Evolutionary conservation across 2,113 vertebrate genomes (phyloP), one percentile per base, ranked within the genome.

Genomic region (Lynx canadensis): DNA sequence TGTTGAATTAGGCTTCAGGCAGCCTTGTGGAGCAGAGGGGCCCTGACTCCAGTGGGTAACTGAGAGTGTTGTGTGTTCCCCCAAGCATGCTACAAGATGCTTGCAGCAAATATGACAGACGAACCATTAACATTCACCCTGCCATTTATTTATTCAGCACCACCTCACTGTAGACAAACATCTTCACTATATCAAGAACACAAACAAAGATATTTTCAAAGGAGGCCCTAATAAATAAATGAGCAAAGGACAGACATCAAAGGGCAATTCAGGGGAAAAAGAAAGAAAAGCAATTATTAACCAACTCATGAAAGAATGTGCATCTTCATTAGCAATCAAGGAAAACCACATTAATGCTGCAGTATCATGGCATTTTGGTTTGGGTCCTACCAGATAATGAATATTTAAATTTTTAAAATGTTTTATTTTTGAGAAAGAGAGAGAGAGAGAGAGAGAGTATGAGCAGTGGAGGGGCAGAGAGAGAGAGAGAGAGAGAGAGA

Each of bases 231-330:
- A 66, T 13, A 29, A 57, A 27, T 71, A 89, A 78, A 55, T 23
- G 29, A 87, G 36, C 60, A 90, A 86, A 86, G 57, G 16, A 60
- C 38, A 63, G 16, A 60, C 38, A 63, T 68, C 36, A 60, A 92
- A 63, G 63, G 57, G 66, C 65, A 92, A 68, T 84, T 65, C 15
- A 18, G 31, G 91, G 25, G 16, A 16, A 7, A 27, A 16, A 31
- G 60, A 38, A 94, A 85, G 68, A 91, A 94, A 94, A 87, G 19
- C 21, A 91, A 19, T 81, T 65, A 45, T 84, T 74, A 92, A 52
- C n/a, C 57, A 85, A 50, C 50, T 68, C 78, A 23, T 86, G 66
- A 74, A 74, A 60, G 19, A 63, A 23, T 41, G 3, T 68, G 19
- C 16, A 15, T 87, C 69, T 71, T 97, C n/a, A 27, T 81, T 91